Conservation (phyloP, 1,140 invertebrate species). For the Papilio polyxenes region DNA sequence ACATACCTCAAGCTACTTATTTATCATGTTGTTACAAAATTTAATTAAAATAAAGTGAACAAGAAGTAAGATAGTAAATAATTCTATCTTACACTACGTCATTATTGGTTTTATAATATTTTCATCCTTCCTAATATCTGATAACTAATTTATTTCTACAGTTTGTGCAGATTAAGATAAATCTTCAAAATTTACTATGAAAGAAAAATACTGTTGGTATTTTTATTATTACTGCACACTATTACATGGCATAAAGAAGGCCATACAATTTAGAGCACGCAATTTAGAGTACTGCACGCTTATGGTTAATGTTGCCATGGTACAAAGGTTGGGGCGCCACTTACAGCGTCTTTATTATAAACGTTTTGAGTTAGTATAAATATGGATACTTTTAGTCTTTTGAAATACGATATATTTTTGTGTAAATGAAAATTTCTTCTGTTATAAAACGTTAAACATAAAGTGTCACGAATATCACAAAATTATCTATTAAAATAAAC, state of each 20-base stretch:
- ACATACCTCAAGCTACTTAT: background rate
- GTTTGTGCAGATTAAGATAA: background rate
- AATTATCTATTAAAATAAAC: no score
- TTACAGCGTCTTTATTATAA: background rate
- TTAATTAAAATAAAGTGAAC: background rate
- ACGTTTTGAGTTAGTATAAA: background rate
- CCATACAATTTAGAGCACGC: constrained; percentile 2
- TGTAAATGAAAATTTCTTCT: no score
- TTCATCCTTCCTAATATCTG: background rate
- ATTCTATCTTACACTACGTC: background rate
- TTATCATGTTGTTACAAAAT: background rate
- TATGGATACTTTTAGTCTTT: no score
- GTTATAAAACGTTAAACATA: no score
- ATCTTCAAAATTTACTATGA: background rate
- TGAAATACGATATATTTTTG: no score
- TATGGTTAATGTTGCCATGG: background rate
- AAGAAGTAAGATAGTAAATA: background rate
- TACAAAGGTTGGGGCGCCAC: background rate
- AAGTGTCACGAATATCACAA: no score
- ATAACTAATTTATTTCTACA: background rate
- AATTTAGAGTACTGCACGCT: background rate
- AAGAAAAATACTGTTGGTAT: background rate
- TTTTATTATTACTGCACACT: background rate
- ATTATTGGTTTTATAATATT: no score
- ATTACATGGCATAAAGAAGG: background rate